phyloP scores from a whole-genome alignment of 1,140 invertebrate genomes.

The Macrotrachela quadricornifera region DNA sequence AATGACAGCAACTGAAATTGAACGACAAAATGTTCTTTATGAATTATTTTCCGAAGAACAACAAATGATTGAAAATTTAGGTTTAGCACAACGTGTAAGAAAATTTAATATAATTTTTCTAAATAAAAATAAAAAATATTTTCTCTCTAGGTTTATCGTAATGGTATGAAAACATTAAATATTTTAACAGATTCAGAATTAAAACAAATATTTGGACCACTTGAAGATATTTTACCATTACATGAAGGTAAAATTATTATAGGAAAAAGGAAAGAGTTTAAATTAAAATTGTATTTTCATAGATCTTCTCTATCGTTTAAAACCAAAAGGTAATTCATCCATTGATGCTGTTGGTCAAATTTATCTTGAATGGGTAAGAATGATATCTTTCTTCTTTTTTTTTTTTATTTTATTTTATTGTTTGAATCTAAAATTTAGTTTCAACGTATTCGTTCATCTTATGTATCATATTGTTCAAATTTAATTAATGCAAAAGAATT shows the following conservation, averaged over 20 bases:
- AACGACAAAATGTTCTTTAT: slow-evolving; percentile 18
- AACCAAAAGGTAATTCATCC: background rate
- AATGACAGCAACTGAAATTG: too few relatives aligned
- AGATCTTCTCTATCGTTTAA: too few relatives aligned
- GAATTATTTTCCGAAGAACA: slow-evolving; percentile 37
- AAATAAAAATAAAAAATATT: background rate
- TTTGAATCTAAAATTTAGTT: too few relatives aligned
- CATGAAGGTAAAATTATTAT: slow-evolving; percentile 19
- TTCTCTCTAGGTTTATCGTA: slow-evolving; percentile 29
- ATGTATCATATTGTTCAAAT: slow-evolving; percentile 34
- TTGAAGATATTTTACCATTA: slow-evolving; percentile 22
- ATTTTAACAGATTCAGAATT: slow-evolving; percentile 32
- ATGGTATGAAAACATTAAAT: slow-evolving; percentile 30
- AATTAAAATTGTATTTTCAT: too few relatives aligned
- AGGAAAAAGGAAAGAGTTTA: too few relatives aligned
- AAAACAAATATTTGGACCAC: slow-evolving; percentile 31
- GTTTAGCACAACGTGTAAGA: slow-evolving; percentile 26
- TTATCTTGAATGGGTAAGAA: background rate
- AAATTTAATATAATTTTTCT: background rate
- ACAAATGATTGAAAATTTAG: slow-evolving; percentile 34
- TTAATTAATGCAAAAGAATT: slow-evolving; percentile 35
- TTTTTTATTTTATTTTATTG: too few relatives aligned
- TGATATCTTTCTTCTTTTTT: too few relatives aligned
- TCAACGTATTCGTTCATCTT: slow-evolving; percentile 12
- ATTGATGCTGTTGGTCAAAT: background rate